These are phyloP conservation scores for Rhizoglyphus robini DNA, from an alignment of 1,140 invertebrate genomes.

Conservation along the genomic window DNA sequence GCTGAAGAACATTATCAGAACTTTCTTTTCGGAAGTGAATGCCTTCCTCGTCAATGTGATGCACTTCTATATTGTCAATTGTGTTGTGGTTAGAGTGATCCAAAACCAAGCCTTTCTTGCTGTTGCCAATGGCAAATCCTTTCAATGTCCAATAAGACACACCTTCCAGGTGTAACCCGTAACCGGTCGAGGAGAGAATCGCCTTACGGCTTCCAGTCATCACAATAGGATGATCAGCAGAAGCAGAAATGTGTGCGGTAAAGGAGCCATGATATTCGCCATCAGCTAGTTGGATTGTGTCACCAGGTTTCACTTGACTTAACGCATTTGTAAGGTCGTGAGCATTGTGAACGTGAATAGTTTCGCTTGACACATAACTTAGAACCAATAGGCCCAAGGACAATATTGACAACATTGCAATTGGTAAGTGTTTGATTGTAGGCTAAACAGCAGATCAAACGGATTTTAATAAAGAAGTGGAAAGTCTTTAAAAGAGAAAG, in stretches of 20 bases:
- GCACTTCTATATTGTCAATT: background rate
- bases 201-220: background rate
- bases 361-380: too few species aligned
- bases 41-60: constrained; percentile 7
- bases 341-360: background rate
- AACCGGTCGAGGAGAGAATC: background rate
- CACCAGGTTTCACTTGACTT: background rate
- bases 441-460: too few species aligned
- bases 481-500: too few species aligned
- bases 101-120: constrained; percentile 3
- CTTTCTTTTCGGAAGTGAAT: background rate
- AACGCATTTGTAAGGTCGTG: background rate
- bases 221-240: too few species aligned
- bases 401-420: too few species aligned
- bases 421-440: too few species aligned
- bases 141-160: background rate
- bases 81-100: constrained; percentile 1
- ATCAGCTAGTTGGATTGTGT: constrained; percentile 2
- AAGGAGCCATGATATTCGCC: background rate
- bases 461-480: too few species aligned
- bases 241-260: background rate
- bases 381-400: too few species aligned
- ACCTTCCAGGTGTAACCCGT: constrained; percentile 1
- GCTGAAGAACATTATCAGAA: background rate
- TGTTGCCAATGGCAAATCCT: background rate